phyloP scores from a whole-genome alignment of 2,113 vertebrate genomes.

The Tenebrosternarchus preto region DNA sequence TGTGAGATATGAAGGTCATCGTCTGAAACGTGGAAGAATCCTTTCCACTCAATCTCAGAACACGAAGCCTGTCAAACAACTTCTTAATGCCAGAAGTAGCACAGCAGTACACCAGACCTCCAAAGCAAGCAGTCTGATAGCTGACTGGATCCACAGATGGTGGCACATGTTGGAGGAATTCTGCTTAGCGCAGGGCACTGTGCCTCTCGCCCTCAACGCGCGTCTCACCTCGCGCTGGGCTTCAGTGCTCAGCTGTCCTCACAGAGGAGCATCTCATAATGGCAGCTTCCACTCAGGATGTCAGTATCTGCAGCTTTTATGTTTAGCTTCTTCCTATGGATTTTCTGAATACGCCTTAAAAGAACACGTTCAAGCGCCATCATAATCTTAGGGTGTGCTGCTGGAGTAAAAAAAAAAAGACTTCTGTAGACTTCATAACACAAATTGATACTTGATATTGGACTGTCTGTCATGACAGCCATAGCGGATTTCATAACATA shows the following conservation, averaged over 20 bases:
- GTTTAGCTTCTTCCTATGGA: not conserved
- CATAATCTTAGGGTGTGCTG: not conserved
- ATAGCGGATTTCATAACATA: not conserved
- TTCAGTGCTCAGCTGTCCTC: too few relatives aligned
- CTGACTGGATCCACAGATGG: slow-evolving; percentile 30
- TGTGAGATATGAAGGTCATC: slow-evolving; percentile 1
- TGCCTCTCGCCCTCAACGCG: slow-evolving; percentile 8
- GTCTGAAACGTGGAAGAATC: not conserved
- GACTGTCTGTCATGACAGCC: slow-evolving; percentile 12
- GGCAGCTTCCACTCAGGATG: not conserved
- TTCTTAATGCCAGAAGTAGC: slow-evolving; percentile 8
- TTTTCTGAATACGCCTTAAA: not conserved
- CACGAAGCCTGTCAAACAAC: slow-evolving; percentile 5
- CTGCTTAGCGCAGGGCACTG: slow-evolving; percentile 15
- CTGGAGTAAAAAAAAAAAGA: not conserved
- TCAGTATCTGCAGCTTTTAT: not conserved
- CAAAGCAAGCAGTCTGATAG: slow-evolving; percentile 26
- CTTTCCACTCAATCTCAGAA: not conserved
- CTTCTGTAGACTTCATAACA: slow-evolving; percentile 2
- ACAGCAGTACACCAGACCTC: slow-evolving; percentile 26
- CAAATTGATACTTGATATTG: not conserved
- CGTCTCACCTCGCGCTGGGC: too few relatives aligned
- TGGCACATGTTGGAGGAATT: slow-evolving; percentile 48
- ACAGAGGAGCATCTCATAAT: too few relatives aligned
- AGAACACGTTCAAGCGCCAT: not conserved